phyloP scores from a whole-genome alignment of 1,140 invertebrate genomes.

The Drosophila yakuba region DNA sequence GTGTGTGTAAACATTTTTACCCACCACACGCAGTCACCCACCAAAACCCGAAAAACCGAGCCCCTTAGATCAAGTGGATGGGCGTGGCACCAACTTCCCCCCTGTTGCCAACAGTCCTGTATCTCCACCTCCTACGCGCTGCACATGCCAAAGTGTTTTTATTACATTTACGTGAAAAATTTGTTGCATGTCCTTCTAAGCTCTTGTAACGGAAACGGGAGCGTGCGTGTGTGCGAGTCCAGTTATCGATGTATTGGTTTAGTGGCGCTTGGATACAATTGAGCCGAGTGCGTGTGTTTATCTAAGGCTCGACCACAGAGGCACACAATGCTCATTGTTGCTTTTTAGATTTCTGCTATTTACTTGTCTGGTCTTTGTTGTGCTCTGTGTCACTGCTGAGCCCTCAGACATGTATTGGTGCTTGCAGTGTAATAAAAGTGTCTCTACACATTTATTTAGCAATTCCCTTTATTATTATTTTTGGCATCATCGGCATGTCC shows the following conservation, averaged over 20 bases:
- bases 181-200: constrained; percentile 76
- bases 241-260: constrained; percentile 58
- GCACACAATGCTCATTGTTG: constrained; percentile 71
- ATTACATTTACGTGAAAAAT: constrained; percentile 84
- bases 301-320: constrained; percentile 63
- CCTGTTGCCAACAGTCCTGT: not conserved
- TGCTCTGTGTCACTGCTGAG: not conserved
- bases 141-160: constrained; percentile 78
- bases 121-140: constrained; percentile 9
- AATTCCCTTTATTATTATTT: constrained; percentile 83
- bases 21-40: constrained; percentile 36
- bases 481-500: constrained; percentile 51
- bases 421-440: constrained; percentile 81
- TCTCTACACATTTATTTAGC: constrained; percentile 82
- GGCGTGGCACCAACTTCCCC: constrained; percentile 20
- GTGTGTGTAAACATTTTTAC: constrained; percentile 17
- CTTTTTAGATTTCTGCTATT: constrained; percentile 57
- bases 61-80: constrained; percentile 55
- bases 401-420: constrained; percentile 39
- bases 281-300: constrained; percentile 69
- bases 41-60: constrained; percentile 6
- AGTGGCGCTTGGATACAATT: constrained; percentile 45
- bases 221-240: constrained; percentile 2
- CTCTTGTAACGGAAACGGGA: constrained; percentile 59
- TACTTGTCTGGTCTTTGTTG: constrained; percentile 66